phyloP scores from a whole-genome alignment of 2,888 invertebrate species.

The Chymomyza fuscimana region DNA sequence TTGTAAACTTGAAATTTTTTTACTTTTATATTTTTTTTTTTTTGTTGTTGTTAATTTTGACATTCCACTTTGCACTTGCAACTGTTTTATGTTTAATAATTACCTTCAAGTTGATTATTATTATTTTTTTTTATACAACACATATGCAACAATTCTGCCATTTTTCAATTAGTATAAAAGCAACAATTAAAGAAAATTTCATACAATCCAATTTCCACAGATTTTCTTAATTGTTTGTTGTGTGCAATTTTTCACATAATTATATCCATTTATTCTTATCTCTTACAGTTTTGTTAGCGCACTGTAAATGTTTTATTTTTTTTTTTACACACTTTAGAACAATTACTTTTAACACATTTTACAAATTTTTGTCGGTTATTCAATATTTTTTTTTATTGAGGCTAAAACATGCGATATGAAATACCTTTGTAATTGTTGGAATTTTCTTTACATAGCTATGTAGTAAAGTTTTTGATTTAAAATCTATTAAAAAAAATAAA shows the following conservation, averaged over 20 bases:
- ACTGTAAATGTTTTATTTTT: no score
- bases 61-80: not conserved
- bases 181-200: not conserved
- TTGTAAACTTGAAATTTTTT: not conserved
- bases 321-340: not conserved
- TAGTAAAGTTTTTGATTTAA: not conserved
- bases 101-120: not conserved
- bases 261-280: slow-evolving; percentile 23
- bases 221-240: slow-evolving; percentile 38
- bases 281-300: not conserved
- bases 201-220: not conserved
- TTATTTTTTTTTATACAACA: not conserved
- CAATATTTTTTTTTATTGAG: no score
- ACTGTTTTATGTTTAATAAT: not conserved
- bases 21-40: not conserved
- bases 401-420: not conserved
- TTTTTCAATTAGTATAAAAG: slow-evolving; percentile 5
- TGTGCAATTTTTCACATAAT: slow-evolving; percentile 63
- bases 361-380: not conserved
- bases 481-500: not conserved
- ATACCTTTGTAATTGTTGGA: not conserved
- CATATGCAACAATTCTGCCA: not conserved
- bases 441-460: not conserved
- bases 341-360: not conserved
- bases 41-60: not conserved